phyloP scores from a whole-genome alignment of 2,888 invertebrate genomes.

The Lasioglossum morio region DNA sequence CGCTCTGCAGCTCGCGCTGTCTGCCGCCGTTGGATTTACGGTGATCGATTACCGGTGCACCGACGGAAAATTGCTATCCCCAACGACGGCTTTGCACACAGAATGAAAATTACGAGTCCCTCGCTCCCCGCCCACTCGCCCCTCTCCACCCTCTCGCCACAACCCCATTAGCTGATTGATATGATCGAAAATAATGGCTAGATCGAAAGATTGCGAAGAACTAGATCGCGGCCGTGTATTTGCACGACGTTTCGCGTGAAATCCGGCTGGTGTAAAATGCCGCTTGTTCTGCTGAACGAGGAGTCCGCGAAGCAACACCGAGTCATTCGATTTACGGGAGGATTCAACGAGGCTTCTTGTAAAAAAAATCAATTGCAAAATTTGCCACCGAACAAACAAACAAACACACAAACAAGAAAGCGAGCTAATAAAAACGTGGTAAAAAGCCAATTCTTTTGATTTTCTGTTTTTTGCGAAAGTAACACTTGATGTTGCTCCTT shows the following conservation, averaged over 20 bases:
- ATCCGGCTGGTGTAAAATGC: not conserved
- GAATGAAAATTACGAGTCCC: slow-evolving; percentile 44
- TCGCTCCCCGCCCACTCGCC: not conserved
- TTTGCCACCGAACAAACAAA: too few relatives aligned
- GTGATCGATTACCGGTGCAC: slow-evolving; percentile 55
- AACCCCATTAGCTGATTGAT: slow-evolving; percentile 63
- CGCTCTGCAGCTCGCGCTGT: not conserved
- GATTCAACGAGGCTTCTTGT: not conserved
- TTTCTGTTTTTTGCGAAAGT: too few relatives aligned
- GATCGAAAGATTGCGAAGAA: slow-evolving; percentile 42
- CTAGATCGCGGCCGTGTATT: slow-evolving; percentile 19
- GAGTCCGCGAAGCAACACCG: not conserved
- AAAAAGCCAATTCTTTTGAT: too few relatives aligned
- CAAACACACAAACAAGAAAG: too few relatives aligned
- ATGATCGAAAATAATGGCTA: slow-evolving; percentile 61
- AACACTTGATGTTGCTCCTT: too few relatives aligned
- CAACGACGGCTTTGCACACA: slow-evolving; percentile 49
- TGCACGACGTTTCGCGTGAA: slow-evolving; percentile 5
- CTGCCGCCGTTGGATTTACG: slow-evolving; percentile 33
- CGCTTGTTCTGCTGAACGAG: not conserved
- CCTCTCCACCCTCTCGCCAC: not conserved
- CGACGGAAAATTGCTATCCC: slow-evolving; percentile 57
- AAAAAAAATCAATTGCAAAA: too few relatives aligned
- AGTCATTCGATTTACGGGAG: not conserved
- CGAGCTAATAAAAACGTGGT: too few relatives aligned